Conservation (phyloP, 2,888 invertebrate genomes). For the Gymnosoma rotundatum region DNA sequence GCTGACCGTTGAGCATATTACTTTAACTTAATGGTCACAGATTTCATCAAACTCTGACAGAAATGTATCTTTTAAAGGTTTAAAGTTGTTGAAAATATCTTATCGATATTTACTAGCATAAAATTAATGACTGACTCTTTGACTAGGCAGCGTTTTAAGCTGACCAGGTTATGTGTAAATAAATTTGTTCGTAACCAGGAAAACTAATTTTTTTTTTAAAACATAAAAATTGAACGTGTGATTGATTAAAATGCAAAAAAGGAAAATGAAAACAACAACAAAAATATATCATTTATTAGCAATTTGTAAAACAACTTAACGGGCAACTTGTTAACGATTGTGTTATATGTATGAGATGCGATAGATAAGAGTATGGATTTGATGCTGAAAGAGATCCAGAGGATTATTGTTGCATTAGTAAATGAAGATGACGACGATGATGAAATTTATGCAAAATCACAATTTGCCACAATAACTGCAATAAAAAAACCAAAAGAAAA, state of each 20-base stretch:
- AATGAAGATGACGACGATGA: slow-evolving; percentile 45
- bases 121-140: slow-evolving; percentile 37
- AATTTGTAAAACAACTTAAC: slow-evolving; percentile 76
- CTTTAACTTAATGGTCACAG: slow-evolving; percentile 42
- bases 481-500: slow-evolving; percentile 41
- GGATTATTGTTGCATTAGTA: slow-evolving; percentile 40
- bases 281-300: slow-evolving; percentile 78
- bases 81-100: slow-evolving; percentile 16
- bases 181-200: slow-evolving; percentile 28
- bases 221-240: slow-evolving; percentile 66
- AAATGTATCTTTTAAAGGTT: slow-evolving; percentile 37
- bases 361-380: slow-evolving; percentile 13
- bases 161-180: slow-evolving; percentile 37
- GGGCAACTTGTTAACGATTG: slow-evolving; percentile 68
- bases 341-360: slow-evolving; percentile 44
- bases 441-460: slow-evolving; percentile 67
- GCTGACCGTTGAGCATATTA: slow-evolving; percentile 41
- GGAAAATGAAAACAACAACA: slow-evolving; percentile 10
- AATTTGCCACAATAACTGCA: slow-evolving; percentile 52
- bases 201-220: slow-evolving; percentile 11
- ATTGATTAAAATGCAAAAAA: slow-evolving; percentile 78
- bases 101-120: slow-evolving; percentile 11
- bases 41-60: slow-evolving; percentile 44
- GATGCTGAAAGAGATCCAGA: slow-evolving; percentile 28
- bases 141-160: slow-evolving; percentile 22